These are phyloP conservation scores for Dendrocincla tyrannina DNA, from an alignment of 2,797 vertebrate species.

Conservation along the genomic window DNA sequence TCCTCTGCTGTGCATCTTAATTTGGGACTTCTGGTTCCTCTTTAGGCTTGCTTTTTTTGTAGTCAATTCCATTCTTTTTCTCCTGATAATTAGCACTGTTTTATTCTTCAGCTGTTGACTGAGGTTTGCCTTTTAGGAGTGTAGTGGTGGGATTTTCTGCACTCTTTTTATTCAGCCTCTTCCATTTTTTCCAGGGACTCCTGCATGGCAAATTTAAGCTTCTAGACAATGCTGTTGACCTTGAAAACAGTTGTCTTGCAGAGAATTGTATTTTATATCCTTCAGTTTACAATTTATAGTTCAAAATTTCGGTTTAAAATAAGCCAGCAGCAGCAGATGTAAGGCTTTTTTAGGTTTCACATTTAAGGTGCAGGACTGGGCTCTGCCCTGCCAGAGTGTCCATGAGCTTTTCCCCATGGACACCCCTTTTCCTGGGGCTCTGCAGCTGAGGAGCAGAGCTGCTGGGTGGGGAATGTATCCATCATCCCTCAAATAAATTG, in stretches of 20 bases:
- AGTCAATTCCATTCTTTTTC: background rate
- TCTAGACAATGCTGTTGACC: background rate
- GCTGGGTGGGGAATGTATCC: background rate
- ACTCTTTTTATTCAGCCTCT: background rate
- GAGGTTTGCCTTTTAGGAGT: background rate
- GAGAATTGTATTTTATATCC: background rate
- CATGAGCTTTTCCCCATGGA: background rate
- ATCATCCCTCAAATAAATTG: background rate
- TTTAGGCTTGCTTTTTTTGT: background rate
- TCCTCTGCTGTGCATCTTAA: too few species aligned
- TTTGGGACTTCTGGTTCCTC: background rate
- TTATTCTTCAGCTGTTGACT: background rate
- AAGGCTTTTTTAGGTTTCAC: background rate
- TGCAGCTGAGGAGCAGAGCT: rapidly evolving
- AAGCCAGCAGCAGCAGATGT: background rate
- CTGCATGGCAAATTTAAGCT: too few species aligned
- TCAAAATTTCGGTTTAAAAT: background rate
- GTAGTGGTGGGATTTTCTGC: background rate
- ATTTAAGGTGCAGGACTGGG: rapidly evolving
- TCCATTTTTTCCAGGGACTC: background rate
- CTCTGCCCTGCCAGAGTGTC: rapidly evolving
- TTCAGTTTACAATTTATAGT: background rate
- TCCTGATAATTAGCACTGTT: background rate
- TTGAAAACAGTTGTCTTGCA: background rate
- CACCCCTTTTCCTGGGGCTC: background rate